Evolutionary conservation across 2,888 invertebrate species (phyloP).

Genomic region (Eudasyphora cyanicolor): DNA sequence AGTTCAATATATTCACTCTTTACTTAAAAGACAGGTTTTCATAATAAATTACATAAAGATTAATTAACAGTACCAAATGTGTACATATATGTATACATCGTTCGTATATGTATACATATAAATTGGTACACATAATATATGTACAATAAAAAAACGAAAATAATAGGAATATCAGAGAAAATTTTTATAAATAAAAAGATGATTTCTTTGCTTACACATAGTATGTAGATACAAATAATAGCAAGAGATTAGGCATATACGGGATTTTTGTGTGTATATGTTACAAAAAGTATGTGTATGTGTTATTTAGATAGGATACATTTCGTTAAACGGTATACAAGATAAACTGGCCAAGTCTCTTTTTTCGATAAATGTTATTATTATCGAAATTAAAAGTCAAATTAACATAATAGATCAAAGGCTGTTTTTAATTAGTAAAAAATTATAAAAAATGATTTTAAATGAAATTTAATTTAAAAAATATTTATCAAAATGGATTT

Average conservation of each 20-base stretch:
- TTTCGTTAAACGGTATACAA: too few species aligned
- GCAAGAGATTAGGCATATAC: background rate
- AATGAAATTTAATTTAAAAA: background rate
- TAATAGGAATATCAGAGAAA: slow-evolving; percentile 3
- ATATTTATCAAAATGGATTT: background rate
- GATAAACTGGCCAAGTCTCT: too few species aligned
- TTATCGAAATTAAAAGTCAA: too few species aligned
- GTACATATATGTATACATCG: background rate
- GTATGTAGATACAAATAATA: background rate
- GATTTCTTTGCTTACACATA: background rate
- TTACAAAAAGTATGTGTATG: background rate
- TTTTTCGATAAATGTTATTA: too few species aligned
- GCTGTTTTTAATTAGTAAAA: too few species aligned
- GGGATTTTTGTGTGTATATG: too few species aligned
- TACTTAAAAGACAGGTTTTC: background rate
- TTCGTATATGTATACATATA: background rate
- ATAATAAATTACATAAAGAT: slow-evolving; percentile 25
- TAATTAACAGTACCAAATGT: slow-evolving; percentile 11
- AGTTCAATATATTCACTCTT: background rate
- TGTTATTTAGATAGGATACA: background rate
- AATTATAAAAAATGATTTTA: too few species aligned
- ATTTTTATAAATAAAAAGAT: background rate
- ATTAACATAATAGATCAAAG: too few species aligned
- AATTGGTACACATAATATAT: background rate
- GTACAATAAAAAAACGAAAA: background rate